phyloP scores from a whole-genome alignment of 2,888 invertebrate genomes.

The Blastobasis lacticolella region DNA sequence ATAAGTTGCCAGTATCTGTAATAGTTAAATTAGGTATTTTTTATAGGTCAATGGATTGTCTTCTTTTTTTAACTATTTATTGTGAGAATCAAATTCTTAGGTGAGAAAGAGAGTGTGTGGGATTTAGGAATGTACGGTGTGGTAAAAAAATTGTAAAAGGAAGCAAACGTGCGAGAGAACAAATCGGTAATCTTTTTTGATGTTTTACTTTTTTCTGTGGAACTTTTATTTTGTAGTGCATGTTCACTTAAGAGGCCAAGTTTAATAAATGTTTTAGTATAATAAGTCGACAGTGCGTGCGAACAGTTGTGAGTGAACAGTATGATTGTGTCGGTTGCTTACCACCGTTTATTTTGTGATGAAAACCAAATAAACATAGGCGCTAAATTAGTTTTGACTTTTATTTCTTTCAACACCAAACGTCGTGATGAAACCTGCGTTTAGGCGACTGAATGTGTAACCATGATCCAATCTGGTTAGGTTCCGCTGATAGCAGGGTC shows the following conservation, averaged over 20 bases:
- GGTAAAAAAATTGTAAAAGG: conserved; percentile 1
- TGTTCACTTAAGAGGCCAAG: conserved; percentile 12
- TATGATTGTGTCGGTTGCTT: conserved; percentile 22
- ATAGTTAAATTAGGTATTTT: too few species aligned
- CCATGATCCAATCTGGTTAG: too few species aligned
- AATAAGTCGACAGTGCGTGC: conserved; percentile 12
- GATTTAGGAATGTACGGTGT: not conserved
- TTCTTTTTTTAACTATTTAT: too few species aligned
- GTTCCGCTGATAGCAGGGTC: too few species aligned
- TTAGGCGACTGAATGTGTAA: too few species aligned
- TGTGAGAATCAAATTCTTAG: too few species aligned
- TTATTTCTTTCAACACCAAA: too few species aligned
- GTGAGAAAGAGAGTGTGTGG: too few species aligned
- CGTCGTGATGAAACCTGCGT: too few species aligned
- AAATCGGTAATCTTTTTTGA: not conserved
- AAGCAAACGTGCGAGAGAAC: not conserved
- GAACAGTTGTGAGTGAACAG: conserved; percentile 16
- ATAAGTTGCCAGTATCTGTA: too few species aligned
- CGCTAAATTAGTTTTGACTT: conserved; percentile 18
- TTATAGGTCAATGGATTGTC: too few species aligned
- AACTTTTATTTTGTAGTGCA: conserved; percentile 7
- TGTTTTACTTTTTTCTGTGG: conserved; percentile 10
- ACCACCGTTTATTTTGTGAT: conserved; percentile 40
- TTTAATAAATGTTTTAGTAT: conserved; percentile 5
- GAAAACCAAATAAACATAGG: conserved; percentile 61